Conservation (phyloP, 2,113 vertebrate species). For the Neogobius melanostomus region DNA sequence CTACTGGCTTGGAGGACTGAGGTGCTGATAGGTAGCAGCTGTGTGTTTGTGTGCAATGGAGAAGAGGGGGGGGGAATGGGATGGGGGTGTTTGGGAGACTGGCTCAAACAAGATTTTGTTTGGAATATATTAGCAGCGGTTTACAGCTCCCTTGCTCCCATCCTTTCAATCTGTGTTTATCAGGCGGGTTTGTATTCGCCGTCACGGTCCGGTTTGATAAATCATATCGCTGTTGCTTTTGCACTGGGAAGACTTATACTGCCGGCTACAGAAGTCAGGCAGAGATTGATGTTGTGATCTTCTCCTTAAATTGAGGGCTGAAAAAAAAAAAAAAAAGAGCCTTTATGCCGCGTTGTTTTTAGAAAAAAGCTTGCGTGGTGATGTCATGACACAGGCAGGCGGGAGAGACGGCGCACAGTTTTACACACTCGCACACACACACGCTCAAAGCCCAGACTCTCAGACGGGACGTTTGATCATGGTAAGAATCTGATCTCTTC, state of each 20-base stretch:
- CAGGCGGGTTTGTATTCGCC: slow-evolving; percentile 66
- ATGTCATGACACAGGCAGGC: slow-evolving; percentile 66
- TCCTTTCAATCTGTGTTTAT: slow-evolving; percentile 70
- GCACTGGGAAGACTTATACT: slow-evolving; percentile 61
- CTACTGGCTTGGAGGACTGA: slow-evolving; percentile 69
- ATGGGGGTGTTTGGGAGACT: slow-evolving; percentile 35
- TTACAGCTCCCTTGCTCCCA: slow-evolving; percentile 66
- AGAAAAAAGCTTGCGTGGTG: slow-evolving; percentile 60
- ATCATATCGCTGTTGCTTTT: slow-evolving; percentile 56
- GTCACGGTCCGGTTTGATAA: slow-evolving; percentile 71
- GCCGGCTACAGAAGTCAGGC: slow-evolving; percentile 48
- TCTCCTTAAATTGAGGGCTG: slow-evolving; percentile 50
- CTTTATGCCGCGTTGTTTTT: slow-evolving; percentile 56
- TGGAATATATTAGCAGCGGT: slow-evolving; percentile 68
- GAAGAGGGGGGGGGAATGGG: not conserved
- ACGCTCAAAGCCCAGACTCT: slow-evolving; percentile 17
- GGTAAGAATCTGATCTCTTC: slow-evolving; percentile 68
- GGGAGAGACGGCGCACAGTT: slow-evolving; percentile 34
- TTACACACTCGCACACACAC: slow-evolving; percentile 29
- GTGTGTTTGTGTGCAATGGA: slow-evolving; percentile 46
- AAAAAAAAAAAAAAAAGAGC: slow-evolving; percentile 15
- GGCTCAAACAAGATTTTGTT: slow-evolving; percentile 69
- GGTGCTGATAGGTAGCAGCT: slow-evolving; percentile 76
- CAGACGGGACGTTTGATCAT: slow-evolving; percentile 64
- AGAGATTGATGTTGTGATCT: slow-evolving; percentile 68